A percentile compares a stretch with the other conserved stretches of the same genome.
Conservation (phyloP, 1,140 invertebrate species). For the Trinorchestia longiramus region DNA sequence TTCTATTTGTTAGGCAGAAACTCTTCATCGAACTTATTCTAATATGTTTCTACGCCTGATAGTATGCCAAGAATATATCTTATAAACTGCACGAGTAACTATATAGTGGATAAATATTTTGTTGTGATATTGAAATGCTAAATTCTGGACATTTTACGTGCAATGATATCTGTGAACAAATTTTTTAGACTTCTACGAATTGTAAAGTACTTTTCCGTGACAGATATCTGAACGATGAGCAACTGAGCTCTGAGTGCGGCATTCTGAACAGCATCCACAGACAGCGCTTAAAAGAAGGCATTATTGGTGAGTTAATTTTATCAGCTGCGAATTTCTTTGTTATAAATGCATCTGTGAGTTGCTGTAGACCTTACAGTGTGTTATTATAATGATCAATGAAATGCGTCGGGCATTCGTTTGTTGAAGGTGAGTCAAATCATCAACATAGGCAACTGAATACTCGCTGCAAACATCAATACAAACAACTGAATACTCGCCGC, state of each 20-base stretch:
- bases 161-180: not conserved
- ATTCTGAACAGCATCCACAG: constrained; percentile 56
- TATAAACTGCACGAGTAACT: not conserved
- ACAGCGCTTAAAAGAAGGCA: constrained; percentile 31
- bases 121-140: not conserved
- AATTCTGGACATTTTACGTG: not conserved
- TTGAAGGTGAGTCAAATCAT: too few relatives aligned
- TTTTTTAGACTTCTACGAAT: not conserved
- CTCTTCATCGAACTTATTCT: not conserved
- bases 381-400: not conserved
- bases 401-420: too few relatives aligned
- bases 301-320: constrained; percentile 45
- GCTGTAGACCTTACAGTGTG: not conserved
- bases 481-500: not conserved
- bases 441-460: not conserved
- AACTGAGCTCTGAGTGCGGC: constrained; percentile 46
- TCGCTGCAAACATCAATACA: not conserved
- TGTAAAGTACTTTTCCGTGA: not conserved
- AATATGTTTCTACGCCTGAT: not conserved
- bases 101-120: not conserved
- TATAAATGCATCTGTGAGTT: not conserved
- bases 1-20: not conserved
- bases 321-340: not conserved
- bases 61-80: too few relatives aligned
- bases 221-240: constrained; percentile 55